These are phyloP conservation scores for Drosophila dunni DNA, from an alignment of 1,140 invertebrate species.

Conservation along the genomic window DNA sequence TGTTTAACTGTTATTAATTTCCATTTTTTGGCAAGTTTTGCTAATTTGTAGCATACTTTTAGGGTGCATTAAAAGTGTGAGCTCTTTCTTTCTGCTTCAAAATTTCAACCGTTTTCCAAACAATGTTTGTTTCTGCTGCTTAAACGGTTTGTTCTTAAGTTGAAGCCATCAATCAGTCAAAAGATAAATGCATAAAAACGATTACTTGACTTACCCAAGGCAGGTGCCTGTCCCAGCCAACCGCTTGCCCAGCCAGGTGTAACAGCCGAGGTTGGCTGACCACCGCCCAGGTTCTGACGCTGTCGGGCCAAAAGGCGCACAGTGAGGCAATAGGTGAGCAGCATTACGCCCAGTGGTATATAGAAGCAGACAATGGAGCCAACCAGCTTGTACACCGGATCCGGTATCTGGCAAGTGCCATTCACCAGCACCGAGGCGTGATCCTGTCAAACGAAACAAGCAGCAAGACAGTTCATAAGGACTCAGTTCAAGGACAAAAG, in stretches of 20 bases:
- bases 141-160: no score
- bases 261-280: conserved; percentile 68
- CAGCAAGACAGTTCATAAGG: no score
- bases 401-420: conserved; percentile 93
- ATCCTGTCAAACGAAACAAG: conserved; percentile 86
- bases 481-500: no score
- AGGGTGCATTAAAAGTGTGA: no score
- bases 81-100: no score
- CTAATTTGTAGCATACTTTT: no score
- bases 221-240: conserved; percentile 87
- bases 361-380: conserved; percentile 98
- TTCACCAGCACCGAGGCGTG: conserved; percentile 91
- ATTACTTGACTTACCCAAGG: conserved; percentile 85
- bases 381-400: conserved; percentile 95
- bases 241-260: conserved; percentile 86
- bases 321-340: conserved; percentile 96
- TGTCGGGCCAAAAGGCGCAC: conserved; percentile 92
- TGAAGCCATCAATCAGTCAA: no score
- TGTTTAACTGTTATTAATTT: no score
- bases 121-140: no score
- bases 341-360: conserved; percentile 97
- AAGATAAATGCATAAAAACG: neutral
- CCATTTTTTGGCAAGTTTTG: no score
- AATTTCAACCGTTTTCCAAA: no score
- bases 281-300: conserved; percentile 89